Conservation (phyloP, 2,113 vertebrate genomes). For the Sclerurus mexicanus region DNA sequence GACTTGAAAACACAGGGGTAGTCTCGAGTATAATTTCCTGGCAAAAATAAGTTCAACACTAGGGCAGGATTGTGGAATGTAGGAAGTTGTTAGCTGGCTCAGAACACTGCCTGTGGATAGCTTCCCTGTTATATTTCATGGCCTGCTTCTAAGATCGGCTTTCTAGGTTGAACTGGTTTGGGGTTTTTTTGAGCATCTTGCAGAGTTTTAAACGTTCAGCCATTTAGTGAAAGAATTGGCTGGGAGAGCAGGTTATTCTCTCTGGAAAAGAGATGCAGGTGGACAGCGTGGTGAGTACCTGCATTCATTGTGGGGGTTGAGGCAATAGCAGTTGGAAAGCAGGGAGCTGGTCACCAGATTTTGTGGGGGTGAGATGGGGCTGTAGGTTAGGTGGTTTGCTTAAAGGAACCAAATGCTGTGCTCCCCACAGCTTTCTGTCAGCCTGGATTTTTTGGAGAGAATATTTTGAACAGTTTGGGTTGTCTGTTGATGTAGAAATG, state of each 20-base stretch:
- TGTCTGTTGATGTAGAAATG: neutral
- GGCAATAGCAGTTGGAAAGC: neutral
- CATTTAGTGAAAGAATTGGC: neutral
- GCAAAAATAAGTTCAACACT: neutral
- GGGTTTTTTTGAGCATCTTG: neutral
- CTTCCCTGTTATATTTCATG: neutral
- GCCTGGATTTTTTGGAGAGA: neutral
- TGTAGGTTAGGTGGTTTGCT: neutral
- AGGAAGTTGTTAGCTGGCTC: neutral
- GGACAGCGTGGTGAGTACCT: rapidly evolving
- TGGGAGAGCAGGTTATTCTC: neutral
- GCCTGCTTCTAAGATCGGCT: neutral
- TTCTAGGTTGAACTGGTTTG: neutral
- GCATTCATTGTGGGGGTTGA: neutral
- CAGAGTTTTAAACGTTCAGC: neutral
- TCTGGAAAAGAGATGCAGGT: neutral
- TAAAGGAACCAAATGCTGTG: neutral
- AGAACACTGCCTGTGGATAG: neutral
- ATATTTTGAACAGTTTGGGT: neutral
- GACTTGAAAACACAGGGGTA: neutral
- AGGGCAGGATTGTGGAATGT: neutral
- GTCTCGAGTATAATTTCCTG: neutral
- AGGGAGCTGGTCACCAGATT: neutral
- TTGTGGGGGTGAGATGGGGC: no score
- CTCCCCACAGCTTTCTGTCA: neutral